Base-by-base conservation (phyloP, 2,113 vertebrate genomes). In the Heterotilapia buettikoferi region DNA sequence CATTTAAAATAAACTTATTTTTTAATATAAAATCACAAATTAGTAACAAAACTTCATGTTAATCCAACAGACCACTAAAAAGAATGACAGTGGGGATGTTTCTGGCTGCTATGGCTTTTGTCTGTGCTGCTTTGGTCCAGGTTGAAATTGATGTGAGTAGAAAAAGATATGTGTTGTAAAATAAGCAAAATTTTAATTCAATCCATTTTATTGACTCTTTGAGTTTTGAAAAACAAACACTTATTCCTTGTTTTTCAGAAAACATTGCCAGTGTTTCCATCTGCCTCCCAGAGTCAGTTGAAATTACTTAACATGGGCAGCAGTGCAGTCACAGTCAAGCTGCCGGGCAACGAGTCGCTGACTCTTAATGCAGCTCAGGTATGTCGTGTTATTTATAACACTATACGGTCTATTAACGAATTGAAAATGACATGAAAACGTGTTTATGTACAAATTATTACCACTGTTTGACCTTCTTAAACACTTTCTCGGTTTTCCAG, bases 1-100 rank as follows among this genome's bases (percentile, higher is more conserved):
- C 12, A 31, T 38, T 7, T 19, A 33, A 19, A 45, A 33, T 86
- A 29, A 53, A 81, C 16, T 6, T 0, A 2, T 21, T 6, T 12
- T 40, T 40, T 38, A n/a, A 26, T 24, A 66, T 66, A 66, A 66
- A 66, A 66, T 26, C 38, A 76, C 11, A 92, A 59, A 59, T 36
- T 33, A 47, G 2, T 84, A 79, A 89, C 43, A 54, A 13, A 53
- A 26, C 29, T 73, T 82, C 10, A 13, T 91, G 31, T 84, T 50
- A 29, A 47, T 89, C 82, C 68, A 87, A 89, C 94, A 99, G 99
- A 80, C 96, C 99, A 47, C 91, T 99, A 92, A 98, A 89, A 93
- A 98, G 94, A 96, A 99, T 99, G 92, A 98, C 98, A 0, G 97
- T 98, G 5, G 99, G 99, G 3, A 99, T 99, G 99, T 86, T 99